Percentiles rank a stretch among this genome's conserved stretches.
Conservation (phyloP, 2,113 vertebrate genomes). For the Syrrhaptes paradoxus region DNA sequence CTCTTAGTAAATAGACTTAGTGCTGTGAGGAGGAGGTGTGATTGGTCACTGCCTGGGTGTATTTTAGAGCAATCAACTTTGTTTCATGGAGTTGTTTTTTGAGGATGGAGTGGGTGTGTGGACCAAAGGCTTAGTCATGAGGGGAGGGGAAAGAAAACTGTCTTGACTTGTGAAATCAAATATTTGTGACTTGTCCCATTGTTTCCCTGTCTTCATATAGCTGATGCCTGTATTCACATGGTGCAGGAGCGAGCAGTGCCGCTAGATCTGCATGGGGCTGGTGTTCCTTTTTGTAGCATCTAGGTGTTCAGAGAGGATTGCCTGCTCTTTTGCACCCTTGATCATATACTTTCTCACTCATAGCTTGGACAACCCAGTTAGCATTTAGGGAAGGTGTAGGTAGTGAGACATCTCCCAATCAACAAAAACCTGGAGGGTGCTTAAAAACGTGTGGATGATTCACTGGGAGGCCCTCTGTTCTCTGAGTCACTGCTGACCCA, state of each 20-base stretch:
- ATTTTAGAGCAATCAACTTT: slow-evolving; percentile 47
- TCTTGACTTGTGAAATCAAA: slow-evolving; percentile 41
- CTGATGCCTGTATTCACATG: accelerated
- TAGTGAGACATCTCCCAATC: slow-evolving; percentile 43
- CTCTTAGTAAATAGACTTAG: slow-evolving; percentile 34
- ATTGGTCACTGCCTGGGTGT: slow-evolving; percentile 55
- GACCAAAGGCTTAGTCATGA: slow-evolving; percentile 53
- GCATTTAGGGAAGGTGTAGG: slow-evolving; percentile 50
- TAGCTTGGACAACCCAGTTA: background rate
- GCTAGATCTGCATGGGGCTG: background rate
- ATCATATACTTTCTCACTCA: background rate
- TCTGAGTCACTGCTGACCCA: slow-evolving; percentile 53
- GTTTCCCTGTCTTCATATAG: background rate
- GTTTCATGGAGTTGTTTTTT: slow-evolving; percentile 37
- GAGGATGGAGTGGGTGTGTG: slow-evolving; percentile 53
- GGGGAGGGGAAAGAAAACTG: slow-evolving; percentile 31
- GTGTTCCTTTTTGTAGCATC: background rate
- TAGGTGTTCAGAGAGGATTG: background rate
- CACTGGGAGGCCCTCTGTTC: slow-evolving; percentile 19
- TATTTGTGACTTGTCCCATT: slow-evolving; percentile 27
- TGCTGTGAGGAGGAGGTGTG: slow-evolving; percentile 43
- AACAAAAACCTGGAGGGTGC: slow-evolving; percentile 21
- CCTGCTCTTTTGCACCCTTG: background rate
- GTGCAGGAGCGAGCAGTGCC: background rate
- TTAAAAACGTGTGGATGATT: slow-evolving; percentile 5